phyloP scores from a whole-genome alignment of 1,140 invertebrate species.

The Drosophila quadrilineata region DNA sequence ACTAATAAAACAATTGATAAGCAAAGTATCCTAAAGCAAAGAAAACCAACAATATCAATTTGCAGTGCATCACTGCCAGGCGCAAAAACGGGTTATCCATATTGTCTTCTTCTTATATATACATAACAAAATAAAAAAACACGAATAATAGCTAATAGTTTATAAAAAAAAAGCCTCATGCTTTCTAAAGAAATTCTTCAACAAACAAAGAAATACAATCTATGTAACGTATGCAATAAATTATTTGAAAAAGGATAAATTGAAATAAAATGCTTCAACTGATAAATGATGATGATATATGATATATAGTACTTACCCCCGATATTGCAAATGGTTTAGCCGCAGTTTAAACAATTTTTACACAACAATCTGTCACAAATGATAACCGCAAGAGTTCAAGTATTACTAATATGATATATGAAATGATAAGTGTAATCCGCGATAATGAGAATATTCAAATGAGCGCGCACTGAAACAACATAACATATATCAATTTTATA shows the following conservation, averaged over 20 bases:
- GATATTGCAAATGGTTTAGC: constrained; percentile 21
- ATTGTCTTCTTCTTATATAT: constrained; percentile 75
- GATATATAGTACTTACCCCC: constrained; percentile 14
- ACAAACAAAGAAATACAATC: constrained; percentile 45
- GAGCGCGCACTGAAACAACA: constrained; percentile 44
- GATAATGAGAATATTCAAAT: no score
- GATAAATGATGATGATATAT: not conserved
- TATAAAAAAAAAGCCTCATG: not conserved
- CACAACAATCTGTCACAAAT: constrained; percentile 17
- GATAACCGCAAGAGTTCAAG: constrained; percentile 45
- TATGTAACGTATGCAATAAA: constrained; percentile 68
- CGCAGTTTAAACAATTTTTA: constrained; percentile 24
- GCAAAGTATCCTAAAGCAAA: not conserved
- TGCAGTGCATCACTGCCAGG: constrained; percentile 75
- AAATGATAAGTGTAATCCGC: no score
- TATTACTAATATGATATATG: constrained; percentile 48
- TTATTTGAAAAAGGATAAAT: constrained; percentile 13
- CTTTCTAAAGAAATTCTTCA: no score
- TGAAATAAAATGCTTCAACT: not conserved
- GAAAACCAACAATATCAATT: constrained; percentile 54
- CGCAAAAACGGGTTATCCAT: constrained; percentile 65
- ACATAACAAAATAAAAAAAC: no score
- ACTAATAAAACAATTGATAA: constrained; percentile 20
- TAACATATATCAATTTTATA: constrained; percentile 27
- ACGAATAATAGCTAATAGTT: constrained; percentile 50